Percentiles rank a stretch among this genome's conserved stretches.
phyloP scores from a whole-genome alignment of 2,797 vertebrate genomes.

The Heliangelus exortis region DNA sequence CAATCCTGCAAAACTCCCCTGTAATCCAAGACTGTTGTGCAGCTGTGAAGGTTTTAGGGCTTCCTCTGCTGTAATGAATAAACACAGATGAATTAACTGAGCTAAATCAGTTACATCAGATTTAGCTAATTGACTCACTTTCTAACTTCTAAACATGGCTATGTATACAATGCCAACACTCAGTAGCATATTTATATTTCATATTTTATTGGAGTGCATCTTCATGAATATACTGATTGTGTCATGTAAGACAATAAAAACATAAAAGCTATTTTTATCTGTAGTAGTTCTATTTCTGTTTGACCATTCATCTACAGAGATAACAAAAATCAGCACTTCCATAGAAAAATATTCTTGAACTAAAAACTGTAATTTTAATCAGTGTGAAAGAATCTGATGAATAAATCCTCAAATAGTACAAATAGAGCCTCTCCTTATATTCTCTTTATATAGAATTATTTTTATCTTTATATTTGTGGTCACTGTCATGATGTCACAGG shows the following conservation, averaged over 20 bases:
- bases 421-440: neutral
- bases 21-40: neutral
- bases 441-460: constrained; percentile 6
- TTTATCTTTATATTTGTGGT: neutral
- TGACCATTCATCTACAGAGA: constrained; percentile 1
- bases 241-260: neutral
- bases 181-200: neutral
- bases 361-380: neutral
- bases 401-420: neutral
- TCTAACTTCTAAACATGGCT: neutral
- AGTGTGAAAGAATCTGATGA: constrained; percentile 36
- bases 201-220: neutral
- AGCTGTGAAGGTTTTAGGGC: neutral
- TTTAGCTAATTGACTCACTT: neutral
- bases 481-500: neutral
- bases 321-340: constrained; percentile 24
- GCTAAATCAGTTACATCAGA: neutral
- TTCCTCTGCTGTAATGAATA: neutral
- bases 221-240: constrained; percentile 1
- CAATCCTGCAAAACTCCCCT: neutral
- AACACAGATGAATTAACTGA: constrained; percentile 15
- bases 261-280: constrained; percentile 14
- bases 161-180: neutral
- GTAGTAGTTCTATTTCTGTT: constrained; percentile 32
- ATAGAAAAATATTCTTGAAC: constrained; percentile 31